Evolutionary conservation across 2,888 invertebrate genomes (phyloP), one percentile per base, ranked within the genome.

Genomic region (Acleris cristana): DNA sequence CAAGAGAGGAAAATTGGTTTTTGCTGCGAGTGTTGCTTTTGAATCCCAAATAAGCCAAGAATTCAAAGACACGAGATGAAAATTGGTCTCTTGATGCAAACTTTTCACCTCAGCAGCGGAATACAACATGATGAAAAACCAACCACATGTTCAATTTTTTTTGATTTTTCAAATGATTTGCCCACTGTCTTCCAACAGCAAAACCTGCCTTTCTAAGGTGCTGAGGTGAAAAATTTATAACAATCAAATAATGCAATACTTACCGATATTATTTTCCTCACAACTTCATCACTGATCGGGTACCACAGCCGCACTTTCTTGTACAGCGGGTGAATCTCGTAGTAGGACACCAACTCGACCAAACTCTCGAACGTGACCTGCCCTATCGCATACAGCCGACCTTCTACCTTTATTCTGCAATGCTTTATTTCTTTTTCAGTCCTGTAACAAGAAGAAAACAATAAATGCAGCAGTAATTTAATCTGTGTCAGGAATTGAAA

Each of bases 391-490:
- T 97, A 99, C 16, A 98, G 88, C 0, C 98, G 94, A 0, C 98
- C 99, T 81, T 99, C 99, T 59, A 97, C 94, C 87, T 97, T 97
- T 70, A 99, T 97, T 59, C 98, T 95, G 86, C 99, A 99, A 85
- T 99, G 99, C 86, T 99, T 99, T 72, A 99, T 98, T 87, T 98
- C 97, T 62, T 96, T 97, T 77, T 98, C 98, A 3, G 97, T 97
- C 80, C 98, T 98, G 84, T 59, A 93, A 87, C 64, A 72, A 12
- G 4, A 72, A 19, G 12, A 4, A 4, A 14, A 12, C 4, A 19
- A 34, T 48, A 48, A 48, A 18, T 10, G 34, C 10, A 34, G 10
- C 34, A 34, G 30, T 30, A 30, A 30, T 26, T 26, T 26, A 3
- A 23, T 5, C 26, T 26, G 10, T 30, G 26, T 8, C 30, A 30